Percentiles rank a stretch among this genome's conserved stretches.
Evolutionary conservation across 2,113 vertebrate species (phyloP).

Genomic region (Limanda limanda): DNA sequence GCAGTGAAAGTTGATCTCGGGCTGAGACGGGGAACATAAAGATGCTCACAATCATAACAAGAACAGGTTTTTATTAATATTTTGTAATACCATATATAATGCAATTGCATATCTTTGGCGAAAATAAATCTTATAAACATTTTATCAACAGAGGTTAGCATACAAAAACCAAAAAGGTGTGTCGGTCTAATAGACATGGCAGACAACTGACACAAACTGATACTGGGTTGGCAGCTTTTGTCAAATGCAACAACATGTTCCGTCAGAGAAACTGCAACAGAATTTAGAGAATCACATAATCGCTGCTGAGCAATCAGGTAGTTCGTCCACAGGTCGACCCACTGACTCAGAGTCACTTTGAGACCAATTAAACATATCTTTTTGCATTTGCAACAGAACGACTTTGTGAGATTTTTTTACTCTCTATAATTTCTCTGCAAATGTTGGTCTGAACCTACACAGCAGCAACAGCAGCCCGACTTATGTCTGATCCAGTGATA

Average conservation of each 20-base stretch:
- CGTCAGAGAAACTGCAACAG: conserved; percentile 72
- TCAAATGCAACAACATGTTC: conserved; percentile 77
- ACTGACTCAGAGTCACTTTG: conserved; percentile 26
- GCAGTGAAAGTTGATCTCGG: neutral
- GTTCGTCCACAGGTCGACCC: conserved; percentile 32
- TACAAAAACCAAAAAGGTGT: conserved; percentile 96
- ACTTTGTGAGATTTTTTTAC: conserved; percentile 30
- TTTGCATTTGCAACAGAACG: conserved; percentile 63
- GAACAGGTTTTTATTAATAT: conserved; percentile 91
- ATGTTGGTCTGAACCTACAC: conserved; percentile 43
- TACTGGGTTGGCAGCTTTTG: conserved; percentile 86
- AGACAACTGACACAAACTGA: conserved; percentile 82
- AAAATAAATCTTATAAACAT: conserved; percentile 99
- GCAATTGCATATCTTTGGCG: conserved; percentile 99
- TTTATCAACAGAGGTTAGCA: conserved; percentile 99
- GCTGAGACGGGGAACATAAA: conserved; percentile 22
- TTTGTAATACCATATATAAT: conserved; percentile 99
- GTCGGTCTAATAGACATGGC: conserved; percentile 82
- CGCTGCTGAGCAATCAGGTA: conserved; percentile 55
- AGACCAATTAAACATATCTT: conserved; percentile 45
- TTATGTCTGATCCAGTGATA: conserved; percentile 51
- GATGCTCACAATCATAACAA: conserved; percentile 83
- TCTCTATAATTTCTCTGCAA: conserved; percentile 24
- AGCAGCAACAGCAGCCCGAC: conserved; percentile 49
- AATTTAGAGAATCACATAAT: conserved; percentile 65